phyloP scores from a whole-genome alignment of 2,113 vertebrate species.

The Pituophis catenifer region DNA sequence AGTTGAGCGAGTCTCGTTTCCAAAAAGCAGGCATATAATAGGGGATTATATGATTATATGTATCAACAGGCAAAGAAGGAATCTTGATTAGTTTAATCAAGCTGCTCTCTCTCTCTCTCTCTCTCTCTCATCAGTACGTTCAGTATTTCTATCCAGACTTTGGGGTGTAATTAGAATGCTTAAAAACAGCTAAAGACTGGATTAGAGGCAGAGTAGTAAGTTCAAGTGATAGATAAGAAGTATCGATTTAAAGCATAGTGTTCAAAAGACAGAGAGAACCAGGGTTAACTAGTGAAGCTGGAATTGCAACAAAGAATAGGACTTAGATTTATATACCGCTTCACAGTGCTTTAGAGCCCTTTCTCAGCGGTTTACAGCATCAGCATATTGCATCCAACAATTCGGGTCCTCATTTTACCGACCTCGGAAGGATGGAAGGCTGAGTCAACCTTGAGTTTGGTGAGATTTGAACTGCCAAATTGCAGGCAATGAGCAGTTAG shows the following conservation, averaged over 20 bases:
- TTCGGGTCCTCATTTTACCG: too few relatives aligned
- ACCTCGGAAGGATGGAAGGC: too few relatives aligned
- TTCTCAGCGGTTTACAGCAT: too few relatives aligned
- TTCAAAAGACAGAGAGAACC: background rate
- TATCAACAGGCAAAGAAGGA: conserved; percentile 35
- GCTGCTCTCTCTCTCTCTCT: background rate
- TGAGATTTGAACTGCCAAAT: too few relatives aligned
- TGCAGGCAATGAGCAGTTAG: too few relatives aligned
- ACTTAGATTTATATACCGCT: too few relatives aligned
- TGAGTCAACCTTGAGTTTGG: too few relatives aligned
- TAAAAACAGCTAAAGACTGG: conserved; percentile 6
- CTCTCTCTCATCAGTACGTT: conserved; percentile 3
- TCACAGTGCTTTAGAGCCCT: too few relatives aligned
- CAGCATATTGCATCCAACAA: too few relatives aligned
- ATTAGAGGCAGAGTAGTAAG: conserved; percentile 4
- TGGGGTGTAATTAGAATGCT: conserved; percentile 16
- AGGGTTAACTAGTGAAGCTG: background rate
- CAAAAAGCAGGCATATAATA: background rate
- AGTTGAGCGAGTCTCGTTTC: conserved; percentile 22
- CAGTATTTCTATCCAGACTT: conserved; percentile 29
- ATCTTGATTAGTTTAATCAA: conserved; percentile 40
- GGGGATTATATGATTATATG: conserved; percentile 20
- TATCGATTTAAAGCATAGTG: background rate
- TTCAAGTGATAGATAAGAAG: background rate
- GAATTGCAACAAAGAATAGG: background rate